Conservation (phyloP, 2,113 vertebrate species). For the Piprites chloris region DNA sequence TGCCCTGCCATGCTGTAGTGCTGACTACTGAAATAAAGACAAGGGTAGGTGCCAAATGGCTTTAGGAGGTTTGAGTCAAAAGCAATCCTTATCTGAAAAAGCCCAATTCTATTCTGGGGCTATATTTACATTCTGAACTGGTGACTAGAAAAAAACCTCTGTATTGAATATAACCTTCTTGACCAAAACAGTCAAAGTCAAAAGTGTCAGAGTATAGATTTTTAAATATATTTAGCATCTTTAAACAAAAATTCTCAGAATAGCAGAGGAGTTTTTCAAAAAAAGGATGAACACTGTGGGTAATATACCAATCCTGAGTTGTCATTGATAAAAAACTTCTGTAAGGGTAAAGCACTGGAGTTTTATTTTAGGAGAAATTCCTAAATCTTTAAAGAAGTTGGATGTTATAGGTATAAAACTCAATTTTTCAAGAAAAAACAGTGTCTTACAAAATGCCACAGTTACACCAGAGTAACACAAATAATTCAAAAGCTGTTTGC, state of each 20-base stretch:
- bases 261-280: neutral
- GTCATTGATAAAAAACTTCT: neutral
- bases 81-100: neutral
- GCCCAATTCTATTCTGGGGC: neutral
- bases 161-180: neutral
- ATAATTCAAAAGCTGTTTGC: neutral
- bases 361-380: neutral
- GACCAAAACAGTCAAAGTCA: neutral
- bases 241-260: constrained; percentile 52
- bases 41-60: accelerated
- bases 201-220: constrained; percentile 36
- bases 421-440: neutral
- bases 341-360: neutral
- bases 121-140: neutral
- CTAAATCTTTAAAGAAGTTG: neutral
- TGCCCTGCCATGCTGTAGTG: accelerated
- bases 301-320: neutral
- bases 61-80: neutral
- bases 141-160: neutral
- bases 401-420: neutral
- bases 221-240: constrained; percentile 20
- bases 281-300: neutral
- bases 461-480: neutral
- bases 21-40: neutral
- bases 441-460: neutral